Conservation (phyloP, 35 echinoderm and acorn worm genomes). For the Eucidaris tribuloides region DNA sequence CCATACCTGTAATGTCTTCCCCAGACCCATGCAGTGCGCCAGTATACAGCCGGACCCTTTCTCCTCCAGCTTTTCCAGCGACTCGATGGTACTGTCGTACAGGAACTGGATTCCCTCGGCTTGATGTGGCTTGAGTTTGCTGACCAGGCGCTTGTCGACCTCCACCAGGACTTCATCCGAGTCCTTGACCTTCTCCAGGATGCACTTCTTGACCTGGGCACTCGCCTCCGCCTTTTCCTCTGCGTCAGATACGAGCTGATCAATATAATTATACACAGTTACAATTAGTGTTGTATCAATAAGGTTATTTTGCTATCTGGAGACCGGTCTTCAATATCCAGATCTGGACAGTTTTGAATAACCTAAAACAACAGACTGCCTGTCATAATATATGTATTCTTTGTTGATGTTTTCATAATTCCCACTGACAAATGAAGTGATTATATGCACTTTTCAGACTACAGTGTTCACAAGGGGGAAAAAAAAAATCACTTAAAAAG, state of each 20-base stretch:
- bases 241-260: not conserved
- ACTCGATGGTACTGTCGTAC: conserved; percentile 84
- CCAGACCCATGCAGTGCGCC: conserved; percentile 98
- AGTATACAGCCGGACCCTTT: conserved; percentile 82
- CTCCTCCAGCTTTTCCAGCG: conserved; percentile 47
- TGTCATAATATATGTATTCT: too few species aligned
- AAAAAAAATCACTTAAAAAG: too few species aligned
- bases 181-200: conserved; percentile 57
- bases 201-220: conserved; percentile 18
- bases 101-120: conserved; percentile 85
- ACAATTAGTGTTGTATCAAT: too few species aligned
- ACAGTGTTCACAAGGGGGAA: too few species aligned
- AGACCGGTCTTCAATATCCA: too few species aligned
- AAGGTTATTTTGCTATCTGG: too few species aligned
- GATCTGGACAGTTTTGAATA: too few species aligned
- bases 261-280: not conserved
- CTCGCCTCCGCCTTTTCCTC: conserved; percentile 61
- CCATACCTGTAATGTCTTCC: conserved; percentile 96
- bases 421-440: too few species aligned
- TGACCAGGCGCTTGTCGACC: conserved; percentile 49
- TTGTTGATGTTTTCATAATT: too few species aligned
- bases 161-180: conserved; percentile 61
- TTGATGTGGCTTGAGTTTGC: conserved; percentile 89
- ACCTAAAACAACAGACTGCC: too few species aligned
- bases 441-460: too few species aligned